Evolutionary conservation across 2,113 vertebrate species (phyloP).

Genomic region (Chunga burmeisteri): DNA sequence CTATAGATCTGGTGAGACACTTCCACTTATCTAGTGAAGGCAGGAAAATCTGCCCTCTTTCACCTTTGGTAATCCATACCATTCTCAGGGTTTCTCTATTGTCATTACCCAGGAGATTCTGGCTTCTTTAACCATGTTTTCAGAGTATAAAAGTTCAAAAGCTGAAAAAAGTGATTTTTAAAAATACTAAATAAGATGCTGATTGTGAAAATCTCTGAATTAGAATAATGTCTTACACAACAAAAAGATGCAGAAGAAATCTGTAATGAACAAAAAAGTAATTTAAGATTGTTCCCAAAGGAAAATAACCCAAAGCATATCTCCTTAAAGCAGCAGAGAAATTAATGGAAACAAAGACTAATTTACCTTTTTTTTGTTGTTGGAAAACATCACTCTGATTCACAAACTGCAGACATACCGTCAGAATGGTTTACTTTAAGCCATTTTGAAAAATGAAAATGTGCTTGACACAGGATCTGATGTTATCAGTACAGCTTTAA

Average conservation of each 20-base stretch:
- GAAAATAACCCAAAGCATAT: not conserved
- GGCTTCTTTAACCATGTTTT: not conserved
- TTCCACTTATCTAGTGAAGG: not conserved
- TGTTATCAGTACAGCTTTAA: not conserved
- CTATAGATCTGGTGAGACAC: not conserved
- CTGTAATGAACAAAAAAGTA: conserved; percentile 9
- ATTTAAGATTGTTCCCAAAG: not conserved
- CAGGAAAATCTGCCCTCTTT: not conserved
- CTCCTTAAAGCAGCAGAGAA: not conserved
- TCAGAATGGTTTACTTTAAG: not conserved
- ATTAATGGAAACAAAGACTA: not conserved
- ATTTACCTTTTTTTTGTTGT: not conserved
- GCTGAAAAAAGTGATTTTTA: not conserved
- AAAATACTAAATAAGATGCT: not conserved
- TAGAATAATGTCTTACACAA: not conserved
- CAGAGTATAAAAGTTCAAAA: not conserved
- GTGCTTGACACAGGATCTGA: not conserved
- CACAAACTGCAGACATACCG: not conserved
- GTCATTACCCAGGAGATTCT: not conserved
- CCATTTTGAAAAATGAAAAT: not conserved
- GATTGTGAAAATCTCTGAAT: conserved; percentile 12
- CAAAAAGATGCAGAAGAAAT: not conserved
- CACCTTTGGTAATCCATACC: not conserved
- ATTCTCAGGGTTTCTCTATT: not conserved
- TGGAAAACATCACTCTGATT: not conserved